A percentile compares a stretch with the other conserved stretches of the same genome.
phyloP scores from a whole-genome alignment of 2,797 vertebrate genomes.

The Epinephelus awoara region DNA sequence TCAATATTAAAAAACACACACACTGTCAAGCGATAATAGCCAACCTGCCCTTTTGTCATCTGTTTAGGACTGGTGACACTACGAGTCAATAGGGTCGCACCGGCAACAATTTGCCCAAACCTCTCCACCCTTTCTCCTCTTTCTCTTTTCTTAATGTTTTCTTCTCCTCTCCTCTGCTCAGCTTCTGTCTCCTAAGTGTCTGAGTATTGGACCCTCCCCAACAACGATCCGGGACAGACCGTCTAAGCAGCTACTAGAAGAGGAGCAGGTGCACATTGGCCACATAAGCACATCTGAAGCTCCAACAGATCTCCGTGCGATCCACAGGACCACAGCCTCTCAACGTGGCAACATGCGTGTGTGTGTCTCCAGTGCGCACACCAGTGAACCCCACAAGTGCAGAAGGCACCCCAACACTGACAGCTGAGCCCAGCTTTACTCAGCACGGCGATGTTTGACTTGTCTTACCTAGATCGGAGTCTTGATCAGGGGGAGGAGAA shows the following conservation, averaged over 20 bases:
- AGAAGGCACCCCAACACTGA: background rate
- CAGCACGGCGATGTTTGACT: background rate
- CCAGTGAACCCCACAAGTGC: conserved; percentile 47
- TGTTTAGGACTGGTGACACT: background rate
- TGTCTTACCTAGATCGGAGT: conserved; percentile 63
- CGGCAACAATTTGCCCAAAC: conserved; percentile 24
- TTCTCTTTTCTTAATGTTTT: background rate
- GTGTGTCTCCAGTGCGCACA: conserved; percentile 43
- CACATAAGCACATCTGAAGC: background rate
- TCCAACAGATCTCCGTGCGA: background rate
- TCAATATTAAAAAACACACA: background rate
- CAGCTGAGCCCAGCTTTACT: conserved; percentile 15
- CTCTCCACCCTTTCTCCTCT: background rate
- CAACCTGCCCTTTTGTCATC: background rate
- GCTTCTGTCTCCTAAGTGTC: conserved; percentile 3
- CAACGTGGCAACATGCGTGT: conserved; percentile 39
- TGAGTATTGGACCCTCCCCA: conserved; percentile 7
- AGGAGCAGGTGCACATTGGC: background rate
- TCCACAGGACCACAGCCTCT: conserved; percentile 1
- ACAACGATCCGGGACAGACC: conserved; percentile 30
- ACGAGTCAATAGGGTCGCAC: background rate
- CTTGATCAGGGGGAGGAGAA: conserved; percentile 30
- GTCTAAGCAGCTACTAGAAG: background rate
- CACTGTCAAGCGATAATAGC: background rate
- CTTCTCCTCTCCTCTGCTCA: background rate